Base-by-base conservation (phyloP, 35 echinoderm and acorn worm genomes). In the Holothuria glaberrima region DNA sequence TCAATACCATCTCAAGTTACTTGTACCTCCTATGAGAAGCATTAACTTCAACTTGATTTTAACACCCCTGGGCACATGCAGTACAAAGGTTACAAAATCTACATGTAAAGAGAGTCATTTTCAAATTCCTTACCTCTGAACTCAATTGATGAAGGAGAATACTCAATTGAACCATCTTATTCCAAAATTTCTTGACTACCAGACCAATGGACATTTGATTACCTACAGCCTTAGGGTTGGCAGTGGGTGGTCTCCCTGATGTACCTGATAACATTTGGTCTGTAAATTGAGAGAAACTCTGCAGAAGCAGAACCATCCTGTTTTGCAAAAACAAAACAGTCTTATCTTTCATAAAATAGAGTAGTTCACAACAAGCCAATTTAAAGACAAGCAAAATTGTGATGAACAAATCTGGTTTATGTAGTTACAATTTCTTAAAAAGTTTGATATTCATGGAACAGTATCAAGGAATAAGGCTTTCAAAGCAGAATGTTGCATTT, bases 111-210 rank as follows among this genome's bases (percentile, higher is more conserved):
- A 0, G 13, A 12, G 12, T 17, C 50, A 54, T 54, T 54, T 6
- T 35, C 28, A 36, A 63, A 86, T 34, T 59, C 27, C 30, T 61
- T 81, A 98, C 93, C 97, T 99, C 97, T 85, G 91, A 72, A 73
- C 93, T 82, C 32, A 95, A 71, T 62, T 99, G 91, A 48, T 99
- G 93, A 26, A 82, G 66, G 24, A 90, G 64, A 35, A 79, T 71
- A 82, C 91, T 88, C 61, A 99, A 61, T 86, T 95, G 97, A 12
- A 99, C 93, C 79, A 99, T 95, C 38, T 99, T 99, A 79, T 99
- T 99, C 97, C 97, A 99, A 68, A 93, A 99, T 71, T 93, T 99
- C 60, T 93, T 99, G 30, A 95, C 91, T 31, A 94, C 97, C 56
- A 99, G 83, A 18, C 93, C 93, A 74, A 99, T 91, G 32, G 93